These are phyloP conservation scores for rat (Rattus norvegicus) DNA, from an alignment of 2,113 vertebrate species.

Conservation along the genomic window DNA sequence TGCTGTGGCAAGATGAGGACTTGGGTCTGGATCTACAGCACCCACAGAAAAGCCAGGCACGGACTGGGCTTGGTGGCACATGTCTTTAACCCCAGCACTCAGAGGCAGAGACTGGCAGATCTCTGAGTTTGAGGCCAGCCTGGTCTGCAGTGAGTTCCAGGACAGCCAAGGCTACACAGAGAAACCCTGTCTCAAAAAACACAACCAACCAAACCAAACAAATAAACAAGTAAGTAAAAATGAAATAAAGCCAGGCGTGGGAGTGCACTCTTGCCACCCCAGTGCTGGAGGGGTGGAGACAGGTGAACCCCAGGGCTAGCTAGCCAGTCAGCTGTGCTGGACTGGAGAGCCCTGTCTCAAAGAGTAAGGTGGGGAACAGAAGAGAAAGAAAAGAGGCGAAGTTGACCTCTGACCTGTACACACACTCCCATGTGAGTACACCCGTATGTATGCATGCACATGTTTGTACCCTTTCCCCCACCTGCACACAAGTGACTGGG, in stretches of 20 bases:
- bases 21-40: background rate
- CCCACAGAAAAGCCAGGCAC: too few relatives aligned
- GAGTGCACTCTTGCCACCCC: background rate
- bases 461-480: background rate
- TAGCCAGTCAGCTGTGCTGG: background rate
- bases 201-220: background rate
- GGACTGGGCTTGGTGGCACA: accelerated
- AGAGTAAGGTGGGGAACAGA: background rate
- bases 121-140: background rate
- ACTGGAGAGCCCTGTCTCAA: background rate
- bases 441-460: background rate
- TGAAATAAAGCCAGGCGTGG: background rate
- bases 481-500: background rate
- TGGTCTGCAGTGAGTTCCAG: background rate
- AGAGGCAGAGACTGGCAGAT: background rate
- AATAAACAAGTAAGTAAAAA: background rate
- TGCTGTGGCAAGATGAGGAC: background rate
- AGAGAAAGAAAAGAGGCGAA: background rate
- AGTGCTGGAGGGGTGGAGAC: background rate
- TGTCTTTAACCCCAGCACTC: background rate
- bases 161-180: background rate
- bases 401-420: background rate
- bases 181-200: background rate
- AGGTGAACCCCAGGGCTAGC: background rate
- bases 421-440: background rate